Evolutionary conservation across 2,888 invertebrate species (phyloP), one percentile per base, ranked within the genome.

Genomic region (Aromia moschata): DNA sequence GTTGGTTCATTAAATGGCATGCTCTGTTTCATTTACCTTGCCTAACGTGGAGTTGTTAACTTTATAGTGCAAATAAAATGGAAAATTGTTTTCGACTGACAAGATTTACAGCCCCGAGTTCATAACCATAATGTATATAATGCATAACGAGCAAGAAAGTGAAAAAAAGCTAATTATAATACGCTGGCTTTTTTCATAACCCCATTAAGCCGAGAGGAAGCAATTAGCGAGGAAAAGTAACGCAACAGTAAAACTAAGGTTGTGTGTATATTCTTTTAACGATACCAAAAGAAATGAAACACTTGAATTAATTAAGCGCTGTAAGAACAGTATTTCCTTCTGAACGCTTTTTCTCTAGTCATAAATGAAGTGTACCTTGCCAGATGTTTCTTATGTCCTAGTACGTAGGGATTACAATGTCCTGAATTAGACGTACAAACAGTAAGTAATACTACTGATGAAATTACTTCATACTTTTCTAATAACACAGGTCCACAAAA

Each of bases 1-100:
- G 43, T 53, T 53, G 38, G 43, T 53, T 53, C 33, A 53, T 53
- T 31, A 18, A 53, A 18, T 33, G 41, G 31, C 18, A 17, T 17
- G 53, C 38, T 11, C 14, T 17, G 51, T 20, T 25, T 20, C 49
- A 40, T 38, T 38, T 38, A 38, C 49, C 38, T 49, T 15, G 5
- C 14, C 38, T 18, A 20, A 47, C 46, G 3, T 9, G 9, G 17
- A 14, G 33, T 47, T 47, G 36, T 47, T 12, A 43, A 43, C 36
- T 47, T 36, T 47, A 33, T 17, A 11, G 31, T 33, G 31, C 36
- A 47, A 47, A 47, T 47, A 47, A 47, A 47, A 36, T 17, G 17
- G 36, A 36, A 33, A 47, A 47, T 47, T 36, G 46, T 47, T 47
- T 36, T 47, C 33, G n/a, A 36, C 33, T 17, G 36, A 12, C 46